These are phyloP conservation scores for Eupithecia dodoneata DNA, from an alignment of 2,888 invertebrate genomes.

Conservation along the genomic window DNA sequence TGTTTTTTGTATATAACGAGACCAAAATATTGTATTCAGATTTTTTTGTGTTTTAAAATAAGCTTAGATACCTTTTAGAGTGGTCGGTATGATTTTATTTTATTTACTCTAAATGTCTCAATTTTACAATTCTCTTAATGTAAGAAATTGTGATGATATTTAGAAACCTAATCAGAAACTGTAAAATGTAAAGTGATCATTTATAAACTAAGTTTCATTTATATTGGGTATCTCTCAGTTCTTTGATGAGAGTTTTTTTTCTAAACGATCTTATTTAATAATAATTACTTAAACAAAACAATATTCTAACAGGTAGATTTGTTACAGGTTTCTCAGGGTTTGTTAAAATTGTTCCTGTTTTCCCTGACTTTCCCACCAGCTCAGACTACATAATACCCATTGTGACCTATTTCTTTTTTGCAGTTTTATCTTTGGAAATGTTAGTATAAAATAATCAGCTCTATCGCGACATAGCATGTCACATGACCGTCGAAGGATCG, in stretches of 20 bases:
- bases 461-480: constrained; percentile 6
- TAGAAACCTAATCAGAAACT: too few species aligned
- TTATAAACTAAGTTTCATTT: background rate
- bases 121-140: too few species aligned
- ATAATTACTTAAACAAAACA: too few species aligned
- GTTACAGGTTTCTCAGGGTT: background rate
- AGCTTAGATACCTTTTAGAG: background rate
- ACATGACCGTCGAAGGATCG: constrained; percentile 36
- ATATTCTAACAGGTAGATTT: background rate
- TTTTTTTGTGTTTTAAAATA: background rate
- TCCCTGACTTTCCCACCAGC: background rate
- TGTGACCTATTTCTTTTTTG: background rate
- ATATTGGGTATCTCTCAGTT: background rate
- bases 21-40: background rate
- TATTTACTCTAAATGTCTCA: background rate
- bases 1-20: background rate
- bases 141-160: too few species aligned
- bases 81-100: background rate
- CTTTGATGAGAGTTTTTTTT: background rate
- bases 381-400: background rate
- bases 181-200: background rate
- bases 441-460: background rate
- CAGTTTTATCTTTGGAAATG: background rate
- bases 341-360: background rate
- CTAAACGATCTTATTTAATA: too few species aligned